Conservation (phyloP, 2,888 invertebrate species). For the Brachylomia viminalis region DNA sequence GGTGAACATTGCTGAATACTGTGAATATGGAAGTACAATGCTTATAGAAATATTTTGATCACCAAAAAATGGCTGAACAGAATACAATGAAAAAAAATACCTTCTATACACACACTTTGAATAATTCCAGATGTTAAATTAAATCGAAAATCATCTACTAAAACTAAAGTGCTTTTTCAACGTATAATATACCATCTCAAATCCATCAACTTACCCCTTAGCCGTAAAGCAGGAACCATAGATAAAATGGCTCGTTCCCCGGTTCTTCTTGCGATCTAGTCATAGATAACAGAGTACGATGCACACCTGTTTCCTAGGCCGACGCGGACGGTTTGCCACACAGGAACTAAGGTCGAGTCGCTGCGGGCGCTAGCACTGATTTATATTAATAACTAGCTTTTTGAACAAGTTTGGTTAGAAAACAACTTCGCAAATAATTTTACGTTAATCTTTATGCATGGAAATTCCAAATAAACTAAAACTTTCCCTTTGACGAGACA, state of each 20-base stretch:
- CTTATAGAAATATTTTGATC: too few species aligned
- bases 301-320: slow-evolving; percentile 69
- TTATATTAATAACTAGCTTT: slow-evolving; percentile 62
- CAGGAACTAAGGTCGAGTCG: slow-evolving; percentile 68
- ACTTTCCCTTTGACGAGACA: too few species aligned
- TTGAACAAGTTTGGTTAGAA: slow-evolving; percentile 28
- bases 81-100: too few species aligned
- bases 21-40: too few species aligned
- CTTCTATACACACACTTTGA: too few species aligned
- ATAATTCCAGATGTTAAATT: too few species aligned
- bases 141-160: not conserved
- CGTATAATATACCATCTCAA: slow-evolving; percentile 19
- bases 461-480: not conserved
- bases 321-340: slow-evolving; percentile 57
- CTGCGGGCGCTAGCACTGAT: slow-evolving; percentile 59
- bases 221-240: slow-evolving; percentile 58
- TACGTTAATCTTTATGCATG: not conserved
- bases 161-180: slow-evolving; percentile 24
- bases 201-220: slow-evolving; percentile 59
- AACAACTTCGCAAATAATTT: slow-evolving; percentile 7
- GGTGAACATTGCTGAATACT: not conserved
- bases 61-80: too few species aligned
- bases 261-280: slow-evolving; percentile 60
- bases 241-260: slow-evolving; percentile 55
- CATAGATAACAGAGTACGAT: slow-evolving; percentile 61